These are phyloP conservation scores for Cynaeus angustus DNA, from an alignment of 2,888 invertebrate genomes.

Conservation along the genomic window DNA sequence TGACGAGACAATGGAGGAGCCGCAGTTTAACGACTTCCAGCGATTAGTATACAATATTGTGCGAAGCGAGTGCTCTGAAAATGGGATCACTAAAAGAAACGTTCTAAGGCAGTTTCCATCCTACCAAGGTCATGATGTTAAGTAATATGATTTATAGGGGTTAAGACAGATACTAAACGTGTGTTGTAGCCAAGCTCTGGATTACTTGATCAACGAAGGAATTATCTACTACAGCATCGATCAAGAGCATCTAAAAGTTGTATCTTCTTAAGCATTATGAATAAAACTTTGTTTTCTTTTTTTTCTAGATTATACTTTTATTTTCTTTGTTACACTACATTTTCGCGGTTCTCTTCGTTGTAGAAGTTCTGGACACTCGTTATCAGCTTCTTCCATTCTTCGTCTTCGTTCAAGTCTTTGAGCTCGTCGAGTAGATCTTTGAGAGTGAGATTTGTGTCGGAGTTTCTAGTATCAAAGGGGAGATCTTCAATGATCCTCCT, in stretches of 20 bases:
- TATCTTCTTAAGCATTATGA: neutral
- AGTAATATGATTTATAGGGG: conserved; percentile 49
- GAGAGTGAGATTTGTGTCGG: conserved; percentile 59
- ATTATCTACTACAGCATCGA: conserved; percentile 87
- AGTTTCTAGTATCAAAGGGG: conserved; percentile 59
- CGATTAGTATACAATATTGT: conserved; percentile 64
- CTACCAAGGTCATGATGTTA: conserved; percentile 61
- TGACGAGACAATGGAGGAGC: neutral
- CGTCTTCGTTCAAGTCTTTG: conserved; percentile 63
- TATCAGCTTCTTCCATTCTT: conserved; percentile 65
- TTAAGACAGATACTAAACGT: conserved; percentile 16
- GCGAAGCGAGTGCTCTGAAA: conserved; percentile 55
- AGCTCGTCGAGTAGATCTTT: conserved; percentile 63
- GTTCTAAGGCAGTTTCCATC: conserved; percentile 63
- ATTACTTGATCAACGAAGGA: conserved; percentile 83
- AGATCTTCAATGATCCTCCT: conserved; percentile 63
- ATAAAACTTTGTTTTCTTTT: neutral
- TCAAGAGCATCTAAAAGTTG: conserved; percentile 80
- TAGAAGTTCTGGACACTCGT: conserved; percentile 63
- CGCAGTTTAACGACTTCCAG: conserved; percentile 62
- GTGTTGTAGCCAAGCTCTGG: conserved; percentile 74
- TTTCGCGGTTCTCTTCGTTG: conserved; percentile 46
- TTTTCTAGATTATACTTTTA: conserved; percentile 8
- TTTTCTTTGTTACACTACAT: neutral
- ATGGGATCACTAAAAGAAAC: conserved; percentile 60